These are phyloP conservation scores for Diabrotica balteata DNA, from an alignment of 2,888 invertebrate genomes.

Conservation along the genomic window DNA sequence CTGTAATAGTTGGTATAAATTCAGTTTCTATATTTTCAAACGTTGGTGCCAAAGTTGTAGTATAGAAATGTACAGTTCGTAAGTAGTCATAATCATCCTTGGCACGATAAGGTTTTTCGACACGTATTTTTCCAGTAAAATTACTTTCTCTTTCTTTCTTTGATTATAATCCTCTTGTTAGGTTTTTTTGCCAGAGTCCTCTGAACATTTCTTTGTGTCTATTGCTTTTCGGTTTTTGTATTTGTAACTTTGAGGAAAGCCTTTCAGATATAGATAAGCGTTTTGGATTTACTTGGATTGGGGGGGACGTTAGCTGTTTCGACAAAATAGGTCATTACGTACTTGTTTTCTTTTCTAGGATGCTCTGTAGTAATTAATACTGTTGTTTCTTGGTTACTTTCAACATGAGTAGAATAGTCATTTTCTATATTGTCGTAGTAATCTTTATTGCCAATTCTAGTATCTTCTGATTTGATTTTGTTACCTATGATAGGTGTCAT, in stretches of 20 bases:
- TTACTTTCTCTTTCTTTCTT: constrained; percentile 28
- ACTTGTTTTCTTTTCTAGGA: constrained; percentile 7
- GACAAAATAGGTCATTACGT: not conserved
- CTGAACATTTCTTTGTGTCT: constrained; percentile 3
- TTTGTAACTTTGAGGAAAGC: constrained; percentile 2
- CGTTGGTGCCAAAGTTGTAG: constrained; percentile 23
- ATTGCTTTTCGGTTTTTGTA: constrained; percentile 19
- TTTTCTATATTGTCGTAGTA: not conserved
- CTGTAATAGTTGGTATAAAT: constrained; percentile 24
- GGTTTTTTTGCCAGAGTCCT: constrained; percentile 28
- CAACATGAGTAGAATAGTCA: constrained; percentile 12
- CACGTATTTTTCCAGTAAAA: constrained; percentile 29
- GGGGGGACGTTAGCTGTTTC: constrained; percentile 1
- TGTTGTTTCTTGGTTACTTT: not conserved
- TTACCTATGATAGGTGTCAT: not conserved
- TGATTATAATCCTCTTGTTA: constrained; percentile 10
- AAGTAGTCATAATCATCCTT: constrained; percentile 38
- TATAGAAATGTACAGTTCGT: constrained; percentile 31
- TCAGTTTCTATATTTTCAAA: constrained; percentile 10
- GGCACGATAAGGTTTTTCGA: constrained; percentile 35
- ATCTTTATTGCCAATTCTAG: not conserved
- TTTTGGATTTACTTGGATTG: constrained; percentile 10
- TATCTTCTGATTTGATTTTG: not conserved
- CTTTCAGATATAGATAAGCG: constrained; percentile 23
- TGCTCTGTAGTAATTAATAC: constrained; percentile 1